Percentiles rank a stretch among this genome's conserved stretches.
These are phyloP conservation scores for Lucifuga dentata DNA, from an alignment of 2,113 vertebrate species.

Conservation along the genomic window DNA sequence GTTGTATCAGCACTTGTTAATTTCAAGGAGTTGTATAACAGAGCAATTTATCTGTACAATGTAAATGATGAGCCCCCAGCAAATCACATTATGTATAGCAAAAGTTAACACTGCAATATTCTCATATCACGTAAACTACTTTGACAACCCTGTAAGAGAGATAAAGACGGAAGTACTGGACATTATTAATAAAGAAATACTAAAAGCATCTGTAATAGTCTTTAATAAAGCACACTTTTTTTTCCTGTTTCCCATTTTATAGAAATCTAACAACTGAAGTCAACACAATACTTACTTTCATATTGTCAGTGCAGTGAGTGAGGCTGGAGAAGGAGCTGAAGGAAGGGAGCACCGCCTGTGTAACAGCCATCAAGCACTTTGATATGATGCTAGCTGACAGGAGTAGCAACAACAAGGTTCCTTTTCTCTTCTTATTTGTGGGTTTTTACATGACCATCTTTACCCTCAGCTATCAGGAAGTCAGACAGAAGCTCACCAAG, in stretches of 20 bases:
- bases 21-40: too few relatives aligned
- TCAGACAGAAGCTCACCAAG: constrained; percentile 7
- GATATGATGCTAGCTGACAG: constrained; percentile 16
- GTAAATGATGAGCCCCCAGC: too few relatives aligned
- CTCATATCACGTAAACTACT: too few relatives aligned
- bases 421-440: neutral
- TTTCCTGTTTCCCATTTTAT: neutral
- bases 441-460: constrained; percentile 23
- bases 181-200: too few relatives aligned
- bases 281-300: constrained; percentile 74
- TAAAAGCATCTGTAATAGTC: neutral
- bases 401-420: neutral
- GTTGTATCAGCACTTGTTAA: too few relatives aligned
- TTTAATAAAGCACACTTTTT: neutral
- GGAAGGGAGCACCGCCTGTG: constrained; percentile 79
- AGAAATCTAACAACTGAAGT: neutral
- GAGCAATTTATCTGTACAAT: too few relatives aligned
- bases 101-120: too few relatives aligned
- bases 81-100: too few relatives aligned
- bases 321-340: constrained; percentile 82
- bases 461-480: constrained; percentile 1
- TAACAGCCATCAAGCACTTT: constrained; percentile 76
- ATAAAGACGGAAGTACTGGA: too few relatives aligned
- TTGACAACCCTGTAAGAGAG: too few relatives aligned
- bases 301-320: constrained; percentile 61